phyloP scores from a whole-genome alignment of 2,888 invertebrate species.

The Dynastes maya region DNA sequence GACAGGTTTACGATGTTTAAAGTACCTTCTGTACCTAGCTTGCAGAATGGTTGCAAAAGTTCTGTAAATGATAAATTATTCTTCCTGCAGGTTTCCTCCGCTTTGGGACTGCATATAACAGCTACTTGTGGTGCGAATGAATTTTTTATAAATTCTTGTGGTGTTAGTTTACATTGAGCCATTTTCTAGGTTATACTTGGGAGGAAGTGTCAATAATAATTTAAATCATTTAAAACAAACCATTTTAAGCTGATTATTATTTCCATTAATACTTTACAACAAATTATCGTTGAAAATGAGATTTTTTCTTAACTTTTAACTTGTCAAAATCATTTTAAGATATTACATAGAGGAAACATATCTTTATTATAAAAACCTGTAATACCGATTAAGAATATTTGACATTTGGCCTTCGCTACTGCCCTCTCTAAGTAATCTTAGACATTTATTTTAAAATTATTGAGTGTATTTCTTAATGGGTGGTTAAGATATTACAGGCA shows the following conservation, averaged over 20 bases:
- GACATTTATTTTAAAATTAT: neutral
- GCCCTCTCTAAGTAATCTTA: too few species aligned
- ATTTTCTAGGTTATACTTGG: slow-evolving; percentile 63
- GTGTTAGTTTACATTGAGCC: slow-evolving; percentile 78
- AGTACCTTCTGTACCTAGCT: slow-evolving; percentile 82
- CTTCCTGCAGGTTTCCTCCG: slow-evolving; percentile 88
- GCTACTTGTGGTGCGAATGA: slow-evolving; percentile 93
- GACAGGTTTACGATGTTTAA: neutral
- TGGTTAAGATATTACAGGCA: too few species aligned
- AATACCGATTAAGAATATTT: slow-evolving; percentile 8
- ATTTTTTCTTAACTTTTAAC: neutral
- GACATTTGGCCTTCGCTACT: neutral
- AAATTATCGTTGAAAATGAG: neutral
- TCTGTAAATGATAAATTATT: slow-evolving; percentile 94
- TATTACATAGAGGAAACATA: slow-evolving; percentile 3
- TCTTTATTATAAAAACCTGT: neutral
- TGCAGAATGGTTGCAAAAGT: slow-evolving; percentile 91
- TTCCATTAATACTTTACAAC: slow-evolving; percentile 16
- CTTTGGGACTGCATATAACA: slow-evolving; percentile 86
- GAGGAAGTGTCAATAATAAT: slow-evolving; percentile 21
- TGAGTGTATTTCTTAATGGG: neutral
- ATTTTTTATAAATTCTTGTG: slow-evolving; percentile 90
- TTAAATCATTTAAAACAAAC: slow-evolving; percentile 36
- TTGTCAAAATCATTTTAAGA: slow-evolving; percentile 38
- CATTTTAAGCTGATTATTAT: slow-evolving; percentile 16